Evolutionary conservation across 2,888 invertebrate genomes (phyloP).

Genomic region (Limenitis camilla): DNA sequence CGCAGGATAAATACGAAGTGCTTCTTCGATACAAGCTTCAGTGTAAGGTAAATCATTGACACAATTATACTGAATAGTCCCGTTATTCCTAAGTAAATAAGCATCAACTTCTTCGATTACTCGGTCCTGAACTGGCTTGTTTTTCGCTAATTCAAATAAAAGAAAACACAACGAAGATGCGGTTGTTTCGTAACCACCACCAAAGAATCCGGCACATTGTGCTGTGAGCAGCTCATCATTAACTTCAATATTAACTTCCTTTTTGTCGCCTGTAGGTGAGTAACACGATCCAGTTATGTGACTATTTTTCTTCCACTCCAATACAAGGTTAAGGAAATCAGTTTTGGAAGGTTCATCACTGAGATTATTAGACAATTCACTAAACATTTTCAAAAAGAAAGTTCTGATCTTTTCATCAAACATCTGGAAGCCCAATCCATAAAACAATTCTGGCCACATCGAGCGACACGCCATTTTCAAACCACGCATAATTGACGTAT

Average conservation of each 20-base stretch:
- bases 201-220: slow-evolving; percentile 67
- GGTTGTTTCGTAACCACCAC: slow-evolving; percentile 48
- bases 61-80: slow-evolving; percentile 35
- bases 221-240: slow-evolving; percentile 61
- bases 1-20: slow-evolving; percentile 47
- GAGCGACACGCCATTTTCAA: slow-evolving; percentile 20
- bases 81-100: slow-evolving; percentile 31
- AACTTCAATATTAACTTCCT: slow-evolving; percentile 31
- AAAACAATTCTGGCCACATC: slow-evolving; percentile 48
- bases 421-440: slow-evolving; percentile 34
- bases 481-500: not conserved
- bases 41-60: slow-evolving; percentile 39
- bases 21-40: slow-evolving; percentile 42
- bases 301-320: slow-evolving; percentile 29
- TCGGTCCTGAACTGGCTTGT: slow-evolving; percentile 29
- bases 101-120: slow-evolving; percentile 38
- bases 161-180: slow-evolving; percentile 35
- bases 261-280: too few relatives aligned
- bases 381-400: slow-evolving; percentile 37
- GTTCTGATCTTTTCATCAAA: slow-evolving; percentile 30
- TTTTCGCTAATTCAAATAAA: slow-evolving; percentile 42
- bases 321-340: slow-evolving; percentile 43
- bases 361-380: slow-evolving; percentile 19
- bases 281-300: not conserved
- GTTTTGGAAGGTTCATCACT: slow-evolving; percentile 35